These are phyloP conservation scores for Latrodectus hesperus DNA, from an alignment of 2,888 invertebrate species.

Conservation along the genomic window DNA sequence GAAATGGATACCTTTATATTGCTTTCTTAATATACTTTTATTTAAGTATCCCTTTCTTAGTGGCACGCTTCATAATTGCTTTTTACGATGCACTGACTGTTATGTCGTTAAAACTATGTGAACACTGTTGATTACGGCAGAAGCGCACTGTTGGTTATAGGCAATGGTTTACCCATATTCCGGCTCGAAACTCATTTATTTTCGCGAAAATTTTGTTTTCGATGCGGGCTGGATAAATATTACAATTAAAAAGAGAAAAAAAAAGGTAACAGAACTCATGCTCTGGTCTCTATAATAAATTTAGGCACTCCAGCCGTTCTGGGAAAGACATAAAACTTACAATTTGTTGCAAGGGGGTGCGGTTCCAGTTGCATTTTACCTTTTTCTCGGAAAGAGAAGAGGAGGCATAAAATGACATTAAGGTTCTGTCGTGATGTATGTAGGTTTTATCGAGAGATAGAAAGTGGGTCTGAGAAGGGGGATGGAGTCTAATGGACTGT, in stretches of 20 bases:
- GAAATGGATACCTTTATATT: background rate
- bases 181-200: background rate
- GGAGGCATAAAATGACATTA: conserved; percentile 42
- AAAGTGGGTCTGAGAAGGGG: conserved; percentile 32
- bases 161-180: background rate
- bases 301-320: background rate
- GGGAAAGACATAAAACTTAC: conserved; percentile 32
- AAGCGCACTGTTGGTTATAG: background rate
- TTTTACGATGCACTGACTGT: background rate
- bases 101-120: background rate
- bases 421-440: conserved; percentile 45
- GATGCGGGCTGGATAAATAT: conserved; percentile 1
- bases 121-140: background rate
- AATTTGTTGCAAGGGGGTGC: conserved; percentile 32
- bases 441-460: conserved; percentile 56
- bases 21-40: background rate
- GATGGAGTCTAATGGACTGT: conserved; percentile 52
- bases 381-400: conserved; percentile 14
- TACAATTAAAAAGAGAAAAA: conserved; percentile 21
- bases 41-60: background rate
- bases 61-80: background rate
- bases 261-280: background rate
- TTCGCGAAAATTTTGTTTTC: background rate
- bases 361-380: conserved; percentile 15
- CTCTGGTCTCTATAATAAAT: conserved; percentile 7